Evolutionary conservation across 2,113 vertebrate genomes (phyloP), one percentile per base, ranked within the genome.

Genomic region (Halcyon senegalensis): DNA sequence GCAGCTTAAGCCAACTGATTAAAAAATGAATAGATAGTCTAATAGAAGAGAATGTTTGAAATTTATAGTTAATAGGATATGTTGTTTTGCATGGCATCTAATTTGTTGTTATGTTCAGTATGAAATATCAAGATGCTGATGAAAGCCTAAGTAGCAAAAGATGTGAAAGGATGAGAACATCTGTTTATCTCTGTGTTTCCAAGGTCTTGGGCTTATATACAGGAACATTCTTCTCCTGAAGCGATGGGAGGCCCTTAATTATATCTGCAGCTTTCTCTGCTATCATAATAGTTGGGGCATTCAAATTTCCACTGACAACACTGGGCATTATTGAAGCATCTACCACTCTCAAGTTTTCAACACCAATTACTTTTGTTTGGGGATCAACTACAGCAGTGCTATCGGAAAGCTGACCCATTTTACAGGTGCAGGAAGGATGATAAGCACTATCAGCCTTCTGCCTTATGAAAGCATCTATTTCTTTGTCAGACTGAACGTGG

Each of bases 271-370:
- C 98, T 94, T 99, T 99, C 97, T 99, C 99, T 7, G 99, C 99
- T 3, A 99, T 98, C 99, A 99, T 99, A 94, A 99, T 98, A 20
- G 99, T 99, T 25, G 99, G 99, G 12, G 99, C 99, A 2, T 99
- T 99, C 39, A 99, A 94, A 97, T 99, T 99, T 63, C 99, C 99
- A 13, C 99, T 99, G 92, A 99, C 98, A 27, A 99, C 33, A 25
- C 99, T 99, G 90, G 99, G 99, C 99, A 99, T 99, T 97, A 99
- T 98, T 80, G 99, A 99, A 33, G 99, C 99, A 53, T 99, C 99
- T 8, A 99, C 98, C 16, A 99, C 99, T 25, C 99, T 97, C 74
- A 99, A 96, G 68, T 98, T 97, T 93, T 99, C 98, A 51, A 99
- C 78, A 0, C 99, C 99, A 9, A 99, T 97, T 30, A 99, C 99